Conservation (phyloP, 2,888 invertebrate species). For the Drosophila greeni region DNA sequence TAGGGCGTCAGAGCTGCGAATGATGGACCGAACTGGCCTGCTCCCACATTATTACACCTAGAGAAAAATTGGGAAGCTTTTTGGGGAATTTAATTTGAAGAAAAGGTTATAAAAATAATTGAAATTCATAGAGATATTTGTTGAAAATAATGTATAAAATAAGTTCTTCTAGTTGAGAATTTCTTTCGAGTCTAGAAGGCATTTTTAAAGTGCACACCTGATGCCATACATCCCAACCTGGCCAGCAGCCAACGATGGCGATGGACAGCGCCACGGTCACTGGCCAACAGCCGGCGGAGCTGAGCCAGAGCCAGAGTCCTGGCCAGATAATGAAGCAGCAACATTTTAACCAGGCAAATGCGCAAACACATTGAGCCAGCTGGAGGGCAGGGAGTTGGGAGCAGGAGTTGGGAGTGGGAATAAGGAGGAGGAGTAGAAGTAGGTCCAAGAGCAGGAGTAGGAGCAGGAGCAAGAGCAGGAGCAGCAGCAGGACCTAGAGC, state of each 20-base stretch:
- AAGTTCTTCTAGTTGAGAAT: not conserved
- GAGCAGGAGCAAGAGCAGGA: not conserved
- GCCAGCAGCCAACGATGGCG: slow-evolving; percentile 19
- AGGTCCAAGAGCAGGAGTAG: not conserved
- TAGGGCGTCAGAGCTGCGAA: slow-evolving; percentile 45
- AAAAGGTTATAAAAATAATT: not conserved
- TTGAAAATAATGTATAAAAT: too few species aligned
- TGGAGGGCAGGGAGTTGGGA: not conserved
- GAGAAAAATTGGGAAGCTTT: not conserved
- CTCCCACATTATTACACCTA: slow-evolving; percentile 61
- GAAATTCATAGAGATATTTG: not conserved
- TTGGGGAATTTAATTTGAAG: not conserved
- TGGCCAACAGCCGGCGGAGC: slow-evolving; percentile 25
- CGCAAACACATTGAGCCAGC: slow-evolving; percentile 48
- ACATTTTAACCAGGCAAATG: slow-evolving; percentile 71
- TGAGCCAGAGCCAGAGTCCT: slow-evolving; percentile 25
- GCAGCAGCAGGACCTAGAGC: not conserved
- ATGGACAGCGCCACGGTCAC: slow-evolving; percentile 13
- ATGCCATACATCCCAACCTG: slow-evolving; percentile 13
- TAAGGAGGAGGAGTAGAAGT: not conserved
- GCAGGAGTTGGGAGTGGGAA: not conserved
- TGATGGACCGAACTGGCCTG: slow-evolving; percentile 37
- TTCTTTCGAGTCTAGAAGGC: too few species aligned
- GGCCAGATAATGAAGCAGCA: slow-evolving; percentile 71
- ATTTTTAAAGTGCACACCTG: slow-evolving; percentile 40